Conservation (phyloP, 2,888 invertebrate genomes). For the Dicyrtoma fusca region DNA sequence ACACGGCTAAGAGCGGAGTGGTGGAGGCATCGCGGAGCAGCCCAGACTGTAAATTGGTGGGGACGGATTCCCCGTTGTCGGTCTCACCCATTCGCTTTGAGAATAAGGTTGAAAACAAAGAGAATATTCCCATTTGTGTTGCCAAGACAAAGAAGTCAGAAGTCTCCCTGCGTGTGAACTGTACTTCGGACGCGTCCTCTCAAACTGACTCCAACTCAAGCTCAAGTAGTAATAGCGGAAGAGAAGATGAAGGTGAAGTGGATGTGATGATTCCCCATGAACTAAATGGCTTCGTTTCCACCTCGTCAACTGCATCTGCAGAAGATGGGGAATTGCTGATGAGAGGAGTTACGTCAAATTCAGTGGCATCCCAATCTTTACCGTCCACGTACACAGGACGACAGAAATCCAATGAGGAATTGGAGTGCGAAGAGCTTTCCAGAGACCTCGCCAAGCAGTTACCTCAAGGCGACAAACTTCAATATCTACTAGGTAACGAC, state of each 20-base stretch:
- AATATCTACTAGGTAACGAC: conserved; percentile 66
- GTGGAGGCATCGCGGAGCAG: conserved; percentile 12
- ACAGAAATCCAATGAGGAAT: conserved; percentile 72
- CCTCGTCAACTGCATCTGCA: not conserved
- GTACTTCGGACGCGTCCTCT: conserved; percentile 51
- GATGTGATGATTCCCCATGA: conserved; percentile 8
- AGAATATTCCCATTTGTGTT: conserved; percentile 33
- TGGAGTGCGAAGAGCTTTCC: conserved; percentile 74
- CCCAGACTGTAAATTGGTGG: conserved; percentile 5
- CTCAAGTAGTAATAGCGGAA: conserved; percentile 18
- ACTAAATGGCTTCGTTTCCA: not conserved
- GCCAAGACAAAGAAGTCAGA: conserved; percentile 34
- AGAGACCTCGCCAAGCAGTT: conserved; percentile 61
- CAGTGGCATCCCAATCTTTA: conserved; percentile 2
- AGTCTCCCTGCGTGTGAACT: conserved; percentile 46
- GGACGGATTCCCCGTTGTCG: conserved; percentile 20
- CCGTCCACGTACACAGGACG: conserved; percentile 58
- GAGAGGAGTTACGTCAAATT: conserved; percentile 28
- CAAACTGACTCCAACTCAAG: conserved; percentile 45
- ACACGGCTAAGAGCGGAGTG: conserved; percentile 31
- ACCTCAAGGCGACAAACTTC: conserved; percentile 66
- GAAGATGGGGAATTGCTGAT: conserved; percentile 1
- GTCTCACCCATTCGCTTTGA: conserved; percentile 51
- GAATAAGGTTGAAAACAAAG: conserved; percentile 32
- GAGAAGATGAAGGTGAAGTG: conserved; percentile 35